A percentile compares a stretch with the other conserved stretches of the same genome.
Conservation (phyloP, 2,797 vertebrate genomes). For the Choloepus didactylus region DNA sequence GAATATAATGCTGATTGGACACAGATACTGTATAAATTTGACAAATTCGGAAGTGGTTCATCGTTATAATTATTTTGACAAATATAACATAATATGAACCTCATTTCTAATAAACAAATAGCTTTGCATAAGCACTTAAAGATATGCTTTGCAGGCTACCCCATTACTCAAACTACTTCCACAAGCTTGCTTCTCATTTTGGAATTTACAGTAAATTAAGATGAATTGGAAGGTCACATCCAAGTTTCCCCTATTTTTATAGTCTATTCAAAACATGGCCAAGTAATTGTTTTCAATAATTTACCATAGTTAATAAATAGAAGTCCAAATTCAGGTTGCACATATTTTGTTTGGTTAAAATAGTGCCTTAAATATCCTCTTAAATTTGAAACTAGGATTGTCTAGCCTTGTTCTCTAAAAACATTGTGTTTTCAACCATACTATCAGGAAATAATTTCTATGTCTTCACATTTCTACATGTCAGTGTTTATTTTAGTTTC, state of each 20-base stretch:
- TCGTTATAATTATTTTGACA: not conserved
- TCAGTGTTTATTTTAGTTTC: not conserved
- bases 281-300: not conserved
- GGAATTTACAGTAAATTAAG: not conserved
- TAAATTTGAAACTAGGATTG: not conserved
- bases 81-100: not conserved
- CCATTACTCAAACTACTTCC: not conserved
- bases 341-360: not conserved
- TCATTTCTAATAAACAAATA: not conserved
- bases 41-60: not conserved
- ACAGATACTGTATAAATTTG: not conserved
- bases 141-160: not conserved
- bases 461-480: not conserved
- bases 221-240: not conserved
- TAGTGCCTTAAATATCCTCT: not conserved
- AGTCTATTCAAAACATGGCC: not conserved
- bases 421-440: not conserved
- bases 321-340: not conserved
- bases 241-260: not conserved
- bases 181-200: not conserved
- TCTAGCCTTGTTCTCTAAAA: not conserved
- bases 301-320: not conserved
- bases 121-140: not conserved
- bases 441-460: not conserved
- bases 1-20: not conserved